These are phyloP conservation scores for Dendrocopos noguchii DNA, from an alignment of 2,113 vertebrate genomes.

Conservation along the genomic window DNA sequence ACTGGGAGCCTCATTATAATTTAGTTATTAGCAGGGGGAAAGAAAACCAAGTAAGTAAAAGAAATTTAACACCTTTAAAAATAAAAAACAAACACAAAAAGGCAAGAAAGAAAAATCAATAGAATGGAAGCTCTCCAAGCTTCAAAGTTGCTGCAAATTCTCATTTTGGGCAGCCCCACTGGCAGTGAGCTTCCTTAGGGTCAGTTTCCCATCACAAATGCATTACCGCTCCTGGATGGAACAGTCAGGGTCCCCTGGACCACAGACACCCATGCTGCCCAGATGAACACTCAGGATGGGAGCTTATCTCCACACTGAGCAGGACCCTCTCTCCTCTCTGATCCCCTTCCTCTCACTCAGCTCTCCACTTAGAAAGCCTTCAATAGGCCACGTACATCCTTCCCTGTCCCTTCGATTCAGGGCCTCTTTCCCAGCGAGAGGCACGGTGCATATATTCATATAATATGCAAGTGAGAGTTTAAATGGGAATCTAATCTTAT, in stretches of 20 bases:
- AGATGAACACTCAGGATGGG: background rate
- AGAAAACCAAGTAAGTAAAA: conserved; percentile 69
- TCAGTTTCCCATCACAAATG: background rate
- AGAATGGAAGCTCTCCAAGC: conserved; percentile 55
- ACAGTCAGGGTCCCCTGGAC: background rate
- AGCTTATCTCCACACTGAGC: accelerated
- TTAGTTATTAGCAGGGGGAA: conserved; percentile 71
- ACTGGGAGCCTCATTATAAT: conserved; percentile 75
- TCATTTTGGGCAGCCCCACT: background rate
- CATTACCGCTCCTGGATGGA: accelerated
- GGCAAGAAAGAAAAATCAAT: conserved; percentile 34
- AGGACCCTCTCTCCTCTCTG: background rate
- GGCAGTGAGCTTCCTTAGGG: background rate
- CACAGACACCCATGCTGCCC: accelerated
- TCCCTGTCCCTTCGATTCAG: background rate
- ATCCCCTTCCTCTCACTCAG: background rate
- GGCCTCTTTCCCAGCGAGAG: background rate
- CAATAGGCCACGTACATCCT: background rate
- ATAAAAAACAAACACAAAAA: background rate
- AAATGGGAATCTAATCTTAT: conserved; percentile 21
- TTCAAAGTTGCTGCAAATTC: conserved; percentile 66
- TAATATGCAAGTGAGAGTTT: background rate
- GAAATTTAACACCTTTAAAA: conserved; percentile 54
- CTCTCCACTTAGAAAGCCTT: background rate
- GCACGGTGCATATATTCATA: background rate